phyloP scores from a whole-genome alignment of 2,113 vertebrate genomes.

The Coryphaenoides rupestris region DNA sequence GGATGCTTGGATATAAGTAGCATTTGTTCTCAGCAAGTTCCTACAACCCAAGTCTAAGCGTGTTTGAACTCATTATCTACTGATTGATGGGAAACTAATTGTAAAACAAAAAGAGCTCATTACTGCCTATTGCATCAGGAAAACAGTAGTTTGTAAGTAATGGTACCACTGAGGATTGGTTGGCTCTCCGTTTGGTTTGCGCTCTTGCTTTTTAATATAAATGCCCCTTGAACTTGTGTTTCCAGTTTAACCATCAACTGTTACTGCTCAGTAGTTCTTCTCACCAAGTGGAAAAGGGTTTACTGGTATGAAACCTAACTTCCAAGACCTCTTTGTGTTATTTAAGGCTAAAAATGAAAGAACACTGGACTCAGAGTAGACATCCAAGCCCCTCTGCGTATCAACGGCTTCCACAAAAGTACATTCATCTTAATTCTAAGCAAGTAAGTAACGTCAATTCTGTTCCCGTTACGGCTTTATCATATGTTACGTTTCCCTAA shows the following conservation, averaged over 20 bases:
- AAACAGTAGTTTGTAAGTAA: neutral
- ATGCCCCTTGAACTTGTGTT: constrained; percentile 21
- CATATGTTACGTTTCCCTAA: constrained; percentile 38
- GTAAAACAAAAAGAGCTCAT: neutral
- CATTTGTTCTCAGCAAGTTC: no score
- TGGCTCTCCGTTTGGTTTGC: constrained; percentile 25
- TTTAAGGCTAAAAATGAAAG: constrained; percentile 70
- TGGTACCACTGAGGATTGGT: constrained; percentile 13
- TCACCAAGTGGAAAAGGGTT: constrained; percentile 23
- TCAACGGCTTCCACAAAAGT: constrained; percentile 69
- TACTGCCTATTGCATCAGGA: no score
- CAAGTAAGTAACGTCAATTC: constrained; percentile 31
- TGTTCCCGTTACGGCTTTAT: constrained; percentile 28
- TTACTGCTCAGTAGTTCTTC: constrained; percentile 48
- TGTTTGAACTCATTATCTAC: no score
- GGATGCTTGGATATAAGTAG: no score
- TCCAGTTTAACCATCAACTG: constrained; percentile 10
- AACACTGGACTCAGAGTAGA: no score
- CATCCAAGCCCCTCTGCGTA: constrained; percentile 45
- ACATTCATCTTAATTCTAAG: constrained; percentile 70
- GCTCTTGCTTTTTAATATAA: constrained; percentile 15
- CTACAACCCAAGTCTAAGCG: no score
- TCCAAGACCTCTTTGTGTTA: constrained; percentile 54
- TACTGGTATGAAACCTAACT: constrained; percentile 39
- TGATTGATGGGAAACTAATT: constrained; percentile 1